Evolutionary conservation across 2,888 invertebrate species (phyloP).

Genomic region (Blomia tropicalis): DNA sequence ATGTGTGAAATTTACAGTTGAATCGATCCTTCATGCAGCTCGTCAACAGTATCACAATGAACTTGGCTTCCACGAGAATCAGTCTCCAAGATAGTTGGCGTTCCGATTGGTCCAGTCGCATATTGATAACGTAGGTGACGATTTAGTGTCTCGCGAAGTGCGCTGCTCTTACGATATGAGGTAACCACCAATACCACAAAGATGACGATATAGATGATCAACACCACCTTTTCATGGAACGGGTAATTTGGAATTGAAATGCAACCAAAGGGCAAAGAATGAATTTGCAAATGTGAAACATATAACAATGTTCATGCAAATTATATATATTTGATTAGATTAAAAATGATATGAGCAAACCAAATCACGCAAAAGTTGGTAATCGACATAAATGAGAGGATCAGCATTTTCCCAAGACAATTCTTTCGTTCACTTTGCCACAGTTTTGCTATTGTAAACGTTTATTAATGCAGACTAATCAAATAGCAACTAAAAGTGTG

Average conservation of each 20-base stretch:
- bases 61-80: slow-evolving; percentile 11
- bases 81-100: slow-evolving; percentile 18
- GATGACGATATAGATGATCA: slow-evolving; percentile 21
- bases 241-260: not conserved
- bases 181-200: slow-evolving; percentile 22
- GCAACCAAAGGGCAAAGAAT: not conserved
- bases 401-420: no score
- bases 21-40: slow-evolving; percentile 16
- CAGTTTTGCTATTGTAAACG: not conserved
- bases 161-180: slow-evolving; percentile 20
- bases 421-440: not conserved
- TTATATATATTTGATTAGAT: no score
- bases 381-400: no score
- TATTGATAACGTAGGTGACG: slow-evolving; percentile 19
- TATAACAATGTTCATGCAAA: no score
- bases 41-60: slow-evolving; percentile 20
- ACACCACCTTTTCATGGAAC: slow-evolving; percentile 13
- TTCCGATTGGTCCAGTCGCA: slow-evolving; percentile 15
- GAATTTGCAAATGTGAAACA: no score
- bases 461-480: slow-evolving; percentile 9
- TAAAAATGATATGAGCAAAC: no score
- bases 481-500: no score
- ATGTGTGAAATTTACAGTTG: slow-evolving; percentile 6
- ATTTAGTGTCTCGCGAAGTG: slow-evolving; percentile 19
- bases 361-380: no score